Evolutionary conservation across 2,113 vertebrate genomes (phyloP), one percentile per base, ranked within the genome.

Genomic region (Dolichallabes microphthalmus): DNA sequence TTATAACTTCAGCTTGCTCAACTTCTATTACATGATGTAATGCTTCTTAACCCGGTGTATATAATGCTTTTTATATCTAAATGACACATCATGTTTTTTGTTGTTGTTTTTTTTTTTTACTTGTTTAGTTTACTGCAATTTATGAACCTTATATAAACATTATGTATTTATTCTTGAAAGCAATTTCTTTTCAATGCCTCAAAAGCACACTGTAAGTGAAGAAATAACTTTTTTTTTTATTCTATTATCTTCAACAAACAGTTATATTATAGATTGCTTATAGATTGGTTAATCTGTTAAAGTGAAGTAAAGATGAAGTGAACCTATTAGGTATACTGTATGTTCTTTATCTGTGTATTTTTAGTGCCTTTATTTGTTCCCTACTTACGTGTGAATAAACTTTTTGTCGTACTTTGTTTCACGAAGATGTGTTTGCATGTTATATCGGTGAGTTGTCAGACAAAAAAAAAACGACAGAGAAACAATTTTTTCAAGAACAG

Each of bases 51-150:
- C 53, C 53, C 22, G 9, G 17, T 85, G 76, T 85, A 71, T 80
- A 80, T 60, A 71, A 71, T 71, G 58, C 45, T 0, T 45, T 19
- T 61, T 53, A 15, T 55, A 50, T 78, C 45, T 63, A 45, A 32
- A 64, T 20, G 57, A 20, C 22, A 61, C 20, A 61, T 17, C 4
- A 9, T 75, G 35, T 61, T 60, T 84, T 58, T 68, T 66, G 39
- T 39, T 39, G n/a, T n/a, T 39, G 0, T 39, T 39, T 39, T 35
- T 61, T 50, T 84, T 58, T 78, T 66, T 57, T 68, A 85, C 20
- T 27, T 66, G 50, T 84, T 68, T 78, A 39, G 75, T 85, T 85
- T 80, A 85, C 75, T 3, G 22, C n/a, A 30, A 2, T 27, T 2
- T 25, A 19, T 71, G 20, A 55, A 53, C 15, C 10, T 22, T 19